phyloP scores from a whole-genome alignment of 2,888 invertebrate genomes.

The Pinctada fucata region DNA sequence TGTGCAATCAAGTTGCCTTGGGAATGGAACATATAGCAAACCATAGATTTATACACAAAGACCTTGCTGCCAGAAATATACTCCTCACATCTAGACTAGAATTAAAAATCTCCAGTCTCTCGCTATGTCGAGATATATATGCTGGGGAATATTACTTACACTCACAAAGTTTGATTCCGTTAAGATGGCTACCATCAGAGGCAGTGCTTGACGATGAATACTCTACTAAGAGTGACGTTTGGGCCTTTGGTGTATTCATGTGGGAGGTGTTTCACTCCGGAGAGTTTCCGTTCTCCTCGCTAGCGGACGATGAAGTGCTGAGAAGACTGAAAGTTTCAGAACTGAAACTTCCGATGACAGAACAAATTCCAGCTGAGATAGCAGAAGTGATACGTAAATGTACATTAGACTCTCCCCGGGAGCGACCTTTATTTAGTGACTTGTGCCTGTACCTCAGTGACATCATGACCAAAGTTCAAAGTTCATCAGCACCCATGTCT shows the following conservation, averaged over 20 bases:
- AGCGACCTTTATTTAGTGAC: constrained; percentile 77
- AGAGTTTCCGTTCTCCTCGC: constrained; percentile 86
- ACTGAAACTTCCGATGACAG: constrained; percentile 59
- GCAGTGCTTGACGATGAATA: constrained; percentile 93
- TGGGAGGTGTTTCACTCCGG: constrained; percentile 93
- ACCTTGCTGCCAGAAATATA: constrained; percentile 94
- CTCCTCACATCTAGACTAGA: constrained; percentile 87
- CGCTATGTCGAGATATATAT: constrained; percentile 88
- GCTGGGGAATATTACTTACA: constrained; percentile 90
- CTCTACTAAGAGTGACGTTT: constrained; percentile 95
- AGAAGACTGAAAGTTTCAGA: constrained; percentile 63
- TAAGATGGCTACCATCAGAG: constrained; percentile 93
- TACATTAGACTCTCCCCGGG: constrained; percentile 72
- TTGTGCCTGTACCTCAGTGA: constrained; percentile 72
- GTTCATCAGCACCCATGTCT: constrained; percentile 28
- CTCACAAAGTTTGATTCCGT: constrained; percentile 81
- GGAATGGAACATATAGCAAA: constrained; percentile 89
- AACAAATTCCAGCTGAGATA: constrained; percentile 71
- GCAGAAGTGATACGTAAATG: constrained; percentile 71
- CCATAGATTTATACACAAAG: constrained; percentile 89
- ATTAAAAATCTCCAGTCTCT: constrained; percentile 89
- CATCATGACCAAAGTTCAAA: constrained; percentile 61
- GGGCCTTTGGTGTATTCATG: constrained; percentile 91
- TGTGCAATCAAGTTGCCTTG: constrained; percentile 84
- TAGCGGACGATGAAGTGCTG: constrained; percentile 86